Percentiles rank a stretch among this genome's conserved stretches.
phyloP scores from a whole-genome alignment of 2,888 invertebrate genomes.

The Caenorhabditis auriculariae region DNA sequence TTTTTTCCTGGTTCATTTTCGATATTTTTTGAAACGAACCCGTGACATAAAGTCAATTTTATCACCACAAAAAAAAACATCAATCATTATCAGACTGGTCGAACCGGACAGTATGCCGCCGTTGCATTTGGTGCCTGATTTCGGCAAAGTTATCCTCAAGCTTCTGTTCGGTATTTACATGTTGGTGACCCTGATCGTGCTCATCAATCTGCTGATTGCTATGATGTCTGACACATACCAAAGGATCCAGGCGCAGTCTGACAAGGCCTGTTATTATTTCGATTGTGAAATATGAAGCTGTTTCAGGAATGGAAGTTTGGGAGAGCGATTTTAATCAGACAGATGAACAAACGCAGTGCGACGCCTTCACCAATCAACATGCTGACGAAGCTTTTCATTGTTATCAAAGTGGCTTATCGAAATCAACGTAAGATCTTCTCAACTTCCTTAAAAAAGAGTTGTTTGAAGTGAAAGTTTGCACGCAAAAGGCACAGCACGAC shows the following conservation, averaged over 20 bases:
- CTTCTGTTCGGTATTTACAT: constrained; percentile 90
- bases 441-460: background rate
- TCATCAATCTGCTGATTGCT: constrained; percentile 97
- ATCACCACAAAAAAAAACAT: too few relatives aligned
- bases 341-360: constrained; percentile 95
- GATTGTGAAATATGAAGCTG: background rate
- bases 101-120: constrained; percentile 70
- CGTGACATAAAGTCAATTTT: background rate
- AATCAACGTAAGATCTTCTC: constrained; percentile 53
- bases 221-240: constrained; percentile 99
- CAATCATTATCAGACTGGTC: constrained; percentile 68
- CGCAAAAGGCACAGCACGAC: constrained; percentile 62
- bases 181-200: constrained; percentile 94
- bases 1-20: too few relatives aligned
- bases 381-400: constrained; percentile 74
- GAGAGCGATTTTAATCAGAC: constrained; percentile 91
- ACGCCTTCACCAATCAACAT: constrained; percentile 97
- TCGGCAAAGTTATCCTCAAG: constrained; percentile 65
- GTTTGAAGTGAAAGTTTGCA: too few relatives aligned
- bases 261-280: constrained; percentile 70
- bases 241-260: constrained; percentile 89
- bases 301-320: constrained; percentile 94
- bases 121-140: constrained; percentile 65
- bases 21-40: too few relatives aligned
- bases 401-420: constrained; percentile 59